Conservation (phyloP, 1,140 invertebrate genomes). For the Tenebrio molitor region DNA sequence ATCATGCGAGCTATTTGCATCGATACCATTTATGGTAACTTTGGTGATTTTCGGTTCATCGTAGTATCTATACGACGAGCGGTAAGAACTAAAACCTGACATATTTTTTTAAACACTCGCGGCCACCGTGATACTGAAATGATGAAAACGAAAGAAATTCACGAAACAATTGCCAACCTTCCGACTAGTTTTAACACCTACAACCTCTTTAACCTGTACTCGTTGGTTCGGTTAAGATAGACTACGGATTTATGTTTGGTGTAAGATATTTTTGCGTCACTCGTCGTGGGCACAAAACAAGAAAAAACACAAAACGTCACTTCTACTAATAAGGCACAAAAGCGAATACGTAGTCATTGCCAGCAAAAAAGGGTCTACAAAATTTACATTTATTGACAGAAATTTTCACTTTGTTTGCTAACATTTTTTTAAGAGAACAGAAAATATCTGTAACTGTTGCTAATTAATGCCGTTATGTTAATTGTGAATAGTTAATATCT, state of each 20-base stretch:
- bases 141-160: conserved; percentile 23
- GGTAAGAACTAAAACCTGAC: conserved; percentile 33
- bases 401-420: too few species aligned
- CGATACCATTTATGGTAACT: conserved; percentile 38
- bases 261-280: conserved; percentile 10
- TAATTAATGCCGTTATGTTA: too few species aligned
- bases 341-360: too few species aligned
- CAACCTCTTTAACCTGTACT: conserved; percentile 28
- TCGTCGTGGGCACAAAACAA: conserved; percentile 4
- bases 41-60: conserved; percentile 34
- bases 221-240: conserved; percentile 8
- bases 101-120: conserved; percentile 19
- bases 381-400: too few species aligned
- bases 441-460: too few species aligned
- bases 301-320: conserved; percentile 6
- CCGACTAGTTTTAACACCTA: conserved; percentile 46
- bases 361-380: too few species aligned
- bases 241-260: conserved; percentile 1
- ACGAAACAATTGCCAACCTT: conserved; percentile 31
- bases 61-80: conserved; percentile 11
- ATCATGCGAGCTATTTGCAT: conserved; percentile 18
- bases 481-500: too few species aligned
- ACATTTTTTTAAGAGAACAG: too few species aligned
- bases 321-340: background rate
- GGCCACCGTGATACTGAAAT: conserved; percentile 1